These are phyloP conservation scores for Zaprionus camerounensis DNA, from an alignment of 1,140 invertebrate species.

Conservation along the genomic window DNA sequence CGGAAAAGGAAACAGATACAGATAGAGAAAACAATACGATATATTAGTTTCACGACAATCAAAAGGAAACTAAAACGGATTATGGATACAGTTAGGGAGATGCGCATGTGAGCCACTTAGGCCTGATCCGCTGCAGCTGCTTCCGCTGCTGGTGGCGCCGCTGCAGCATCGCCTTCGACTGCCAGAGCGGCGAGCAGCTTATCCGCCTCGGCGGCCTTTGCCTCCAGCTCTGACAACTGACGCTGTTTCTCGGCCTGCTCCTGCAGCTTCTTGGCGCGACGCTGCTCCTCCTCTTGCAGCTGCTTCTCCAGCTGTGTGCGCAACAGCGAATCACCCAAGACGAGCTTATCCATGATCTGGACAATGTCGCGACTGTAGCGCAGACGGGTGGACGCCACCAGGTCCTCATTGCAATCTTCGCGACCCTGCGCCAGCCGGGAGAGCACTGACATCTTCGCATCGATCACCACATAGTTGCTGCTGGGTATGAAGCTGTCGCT, in stretches of 20 bases:
- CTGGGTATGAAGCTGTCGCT: slow-evolving; percentile 74
- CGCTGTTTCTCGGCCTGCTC: slow-evolving; percentile 65
- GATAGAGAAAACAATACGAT: slow-evolving; percentile 16
- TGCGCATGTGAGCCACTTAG: slow-evolving; percentile 23
- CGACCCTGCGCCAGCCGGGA: slow-evolving; percentile 50
- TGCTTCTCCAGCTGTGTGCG: slow-evolving; percentile 68
- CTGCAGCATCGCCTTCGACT: slow-evolving; percentile 17
- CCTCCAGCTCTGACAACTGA: slow-evolving; percentile 53
- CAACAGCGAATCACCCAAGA: slow-evolving; percentile 80
- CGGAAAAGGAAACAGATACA: slow-evolving; percentile 19
- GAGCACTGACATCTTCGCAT: slow-evolving; percentile 77
- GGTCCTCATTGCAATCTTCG: slow-evolving; percentile 76
- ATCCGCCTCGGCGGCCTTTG: slow-evolving; percentile 67
- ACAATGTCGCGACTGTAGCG: slow-evolving; percentile 83
- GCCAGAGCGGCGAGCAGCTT: slow-evolving; percentile 55
- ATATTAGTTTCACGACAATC: slow-evolving; percentile 8
- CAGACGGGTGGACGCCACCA: slow-evolving; percentile 60
- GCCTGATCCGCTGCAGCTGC: slow-evolving; percentile 37
- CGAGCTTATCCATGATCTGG: slow-evolving; percentile 81
- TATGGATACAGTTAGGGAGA: slow-evolving; percentile 7
- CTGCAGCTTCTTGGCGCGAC: slow-evolving; percentile 59
- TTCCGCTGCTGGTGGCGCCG: slow-evolving; percentile 21
- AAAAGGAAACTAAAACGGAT: neutral
- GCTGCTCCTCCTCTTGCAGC: slow-evolving; percentile 59
- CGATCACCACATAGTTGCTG: slow-evolving; percentile 76